Conservation (phyloP, 1,140 invertebrate genomes). For the silkworm (Bombyx mori) region DNA sequence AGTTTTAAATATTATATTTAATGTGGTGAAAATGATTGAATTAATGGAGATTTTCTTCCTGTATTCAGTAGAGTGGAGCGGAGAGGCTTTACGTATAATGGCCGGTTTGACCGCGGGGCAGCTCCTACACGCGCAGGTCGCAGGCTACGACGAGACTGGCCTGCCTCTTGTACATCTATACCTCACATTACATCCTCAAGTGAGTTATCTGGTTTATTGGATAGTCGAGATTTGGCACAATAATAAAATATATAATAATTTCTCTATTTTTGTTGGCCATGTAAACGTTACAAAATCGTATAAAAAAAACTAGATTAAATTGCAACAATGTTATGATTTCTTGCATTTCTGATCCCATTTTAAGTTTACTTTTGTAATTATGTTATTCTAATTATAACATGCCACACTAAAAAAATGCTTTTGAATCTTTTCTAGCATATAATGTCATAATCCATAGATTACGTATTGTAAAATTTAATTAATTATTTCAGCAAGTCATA, state of each 20-base stretch:
- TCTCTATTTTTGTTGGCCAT: too few species aligned
- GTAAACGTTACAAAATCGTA: too few species aligned
- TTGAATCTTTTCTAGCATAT: too few species aligned
- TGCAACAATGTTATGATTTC: too few species aligned
- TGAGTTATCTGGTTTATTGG: slow-evolving; percentile 31
- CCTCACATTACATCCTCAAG: slow-evolving; percentile 78
- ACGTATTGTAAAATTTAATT: slow-evolving; percentile 10
- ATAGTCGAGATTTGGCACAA: too few species aligned
- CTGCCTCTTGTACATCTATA: slow-evolving; percentile 86
- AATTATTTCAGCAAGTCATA: slow-evolving; percentile 74
- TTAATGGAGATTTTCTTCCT: background rate
- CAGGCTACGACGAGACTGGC: slow-evolving; percentile 83
- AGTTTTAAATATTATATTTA: background rate
- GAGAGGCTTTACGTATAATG: slow-evolving; percentile 82
- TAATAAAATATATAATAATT: too few species aligned
- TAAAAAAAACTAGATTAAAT: too few species aligned
- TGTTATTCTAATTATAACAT: background rate
- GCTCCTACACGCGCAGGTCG: slow-evolving; percentile 89
- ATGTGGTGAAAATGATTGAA: background rate
- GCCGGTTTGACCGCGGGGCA: slow-evolving; percentile 83
- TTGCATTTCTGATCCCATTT: too few species aligned
- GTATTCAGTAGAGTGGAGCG: slow-evolving; percentile 74
- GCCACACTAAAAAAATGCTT: background rate
- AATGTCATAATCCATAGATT: background rate
- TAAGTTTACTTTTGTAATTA: background rate